Percentiles rank a stretch among this genome's conserved stretches.
Conservation (phyloP, 2,797 vertebrate species). For the Gymnothorax reevesii region DNA sequence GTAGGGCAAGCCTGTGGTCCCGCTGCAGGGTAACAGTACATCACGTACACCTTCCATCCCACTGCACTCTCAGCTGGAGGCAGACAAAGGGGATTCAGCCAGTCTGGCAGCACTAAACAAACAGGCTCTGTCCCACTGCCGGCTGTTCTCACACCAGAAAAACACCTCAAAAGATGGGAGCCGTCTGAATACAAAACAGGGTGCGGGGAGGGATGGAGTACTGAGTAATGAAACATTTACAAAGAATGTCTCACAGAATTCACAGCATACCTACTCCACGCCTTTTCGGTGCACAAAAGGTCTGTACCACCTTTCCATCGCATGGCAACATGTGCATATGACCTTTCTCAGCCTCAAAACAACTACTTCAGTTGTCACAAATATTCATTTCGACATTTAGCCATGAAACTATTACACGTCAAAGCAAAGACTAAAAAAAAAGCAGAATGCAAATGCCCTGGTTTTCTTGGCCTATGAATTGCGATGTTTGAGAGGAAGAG, state of each 20-base stretch:
- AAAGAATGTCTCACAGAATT: slow-evolving; percentile 13
- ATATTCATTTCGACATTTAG: neutral
- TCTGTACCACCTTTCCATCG: too few relatives aligned
- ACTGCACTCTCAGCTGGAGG: neutral
- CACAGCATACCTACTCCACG: neutral
- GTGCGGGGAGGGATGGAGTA: slow-evolving; percentile 36
- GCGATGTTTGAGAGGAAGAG: neutral
- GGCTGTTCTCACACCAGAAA: neutral
- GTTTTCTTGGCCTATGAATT: neutral
- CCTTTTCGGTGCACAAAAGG: neutral
- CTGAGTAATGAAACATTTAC: slow-evolving; percentile 43
- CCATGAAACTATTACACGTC: neutral
- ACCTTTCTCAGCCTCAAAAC: neutral
- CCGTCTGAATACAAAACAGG: neutral
- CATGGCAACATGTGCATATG: neutral
- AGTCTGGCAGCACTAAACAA: neutral
- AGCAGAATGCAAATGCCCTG: neutral
- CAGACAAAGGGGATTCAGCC: neutral
- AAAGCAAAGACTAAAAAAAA: neutral
- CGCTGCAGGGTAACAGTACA: neutral
- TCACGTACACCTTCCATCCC: neutral
- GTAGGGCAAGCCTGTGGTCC: neutral
- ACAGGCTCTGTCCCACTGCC: neutral
- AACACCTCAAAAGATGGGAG: neutral
- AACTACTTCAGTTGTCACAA: neutral